Percentiles rank a stretch among this genome's conserved stretches.
Conservation (phyloP, 2,113 vertebrate species). For the Cygnus atratus region DNA sequence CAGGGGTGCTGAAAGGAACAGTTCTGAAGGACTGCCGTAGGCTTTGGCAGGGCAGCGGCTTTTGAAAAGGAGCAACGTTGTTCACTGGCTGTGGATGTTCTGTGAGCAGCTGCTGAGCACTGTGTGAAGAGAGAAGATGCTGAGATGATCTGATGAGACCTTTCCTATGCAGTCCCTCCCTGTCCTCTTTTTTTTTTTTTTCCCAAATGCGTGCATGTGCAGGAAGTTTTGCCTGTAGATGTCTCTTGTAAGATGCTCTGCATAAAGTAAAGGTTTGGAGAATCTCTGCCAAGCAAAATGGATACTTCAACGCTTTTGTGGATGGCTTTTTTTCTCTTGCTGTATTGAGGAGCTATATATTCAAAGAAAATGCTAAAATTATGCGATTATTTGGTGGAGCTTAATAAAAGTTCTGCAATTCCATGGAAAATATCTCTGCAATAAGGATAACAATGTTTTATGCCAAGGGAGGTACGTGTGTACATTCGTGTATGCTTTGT, state of each 20-base stretch:
- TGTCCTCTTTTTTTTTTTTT: neutral
- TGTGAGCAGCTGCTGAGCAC: neutral
- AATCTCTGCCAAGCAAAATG: neutral
- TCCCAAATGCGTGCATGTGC: neutral
- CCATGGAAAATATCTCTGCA: neutral
- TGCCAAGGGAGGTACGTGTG: neutral
- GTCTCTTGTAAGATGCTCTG: neutral
- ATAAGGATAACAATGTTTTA: neutral
- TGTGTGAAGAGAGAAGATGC: neutral
- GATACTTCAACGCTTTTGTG: neutral
- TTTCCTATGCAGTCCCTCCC: neutral
- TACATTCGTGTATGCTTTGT: neutral
- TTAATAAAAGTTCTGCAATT: constrained; percentile 1
- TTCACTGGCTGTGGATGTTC: neutral
- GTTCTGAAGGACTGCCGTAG: neutral
- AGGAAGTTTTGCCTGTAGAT: neutral
- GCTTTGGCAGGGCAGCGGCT: neutral
- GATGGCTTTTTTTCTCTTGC: neutral
- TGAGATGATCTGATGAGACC: neutral
- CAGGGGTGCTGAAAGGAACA: constrained; percentile 17
- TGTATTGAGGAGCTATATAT: neutral
- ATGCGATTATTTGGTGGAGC: neutral
- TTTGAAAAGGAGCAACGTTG: neutral
- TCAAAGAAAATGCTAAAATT: neutral
- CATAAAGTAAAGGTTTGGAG: neutral